phyloP scores from a whole-genome alignment of 2,113 vertebrate genomes.

The Charadrius vociferus region DNA sequence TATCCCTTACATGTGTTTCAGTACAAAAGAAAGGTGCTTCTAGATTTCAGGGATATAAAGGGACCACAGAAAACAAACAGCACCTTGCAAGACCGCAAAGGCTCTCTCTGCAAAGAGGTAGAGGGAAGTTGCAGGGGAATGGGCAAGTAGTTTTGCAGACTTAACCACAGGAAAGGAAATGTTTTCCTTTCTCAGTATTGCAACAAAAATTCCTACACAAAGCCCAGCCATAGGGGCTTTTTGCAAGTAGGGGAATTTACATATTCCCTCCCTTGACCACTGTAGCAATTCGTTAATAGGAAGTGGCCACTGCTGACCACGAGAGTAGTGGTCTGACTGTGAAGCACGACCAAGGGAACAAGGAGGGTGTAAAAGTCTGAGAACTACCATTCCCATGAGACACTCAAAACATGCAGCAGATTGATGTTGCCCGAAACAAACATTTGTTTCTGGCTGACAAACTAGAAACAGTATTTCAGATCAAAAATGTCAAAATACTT shows the following conservation, averaged over 20 bases:
- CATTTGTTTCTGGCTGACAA: neutral
- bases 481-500: neutral
- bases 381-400: neutral
- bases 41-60: neutral
- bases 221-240: neutral
- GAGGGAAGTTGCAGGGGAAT: neutral
- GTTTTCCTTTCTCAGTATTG: neutral
- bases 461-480: neutral
- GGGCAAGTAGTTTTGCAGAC: neutral
- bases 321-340: neutral
- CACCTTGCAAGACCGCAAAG: neutral
- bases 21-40: neutral
- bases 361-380: neutral
- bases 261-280: neutral
- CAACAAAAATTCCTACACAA: neutral
- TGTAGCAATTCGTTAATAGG: neutral
- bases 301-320: neutral
- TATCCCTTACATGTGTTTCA: neutral
- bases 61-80: neutral
- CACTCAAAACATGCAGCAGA: neutral
- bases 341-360: neutral
- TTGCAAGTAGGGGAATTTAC: neutral
- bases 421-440: neutral
- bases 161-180: conserved; percentile 18
- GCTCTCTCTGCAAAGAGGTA: neutral